phyloP scores from a whole-genome alignment of 2,888 invertebrate genomes.

The Belgica antarctica region DNA sequence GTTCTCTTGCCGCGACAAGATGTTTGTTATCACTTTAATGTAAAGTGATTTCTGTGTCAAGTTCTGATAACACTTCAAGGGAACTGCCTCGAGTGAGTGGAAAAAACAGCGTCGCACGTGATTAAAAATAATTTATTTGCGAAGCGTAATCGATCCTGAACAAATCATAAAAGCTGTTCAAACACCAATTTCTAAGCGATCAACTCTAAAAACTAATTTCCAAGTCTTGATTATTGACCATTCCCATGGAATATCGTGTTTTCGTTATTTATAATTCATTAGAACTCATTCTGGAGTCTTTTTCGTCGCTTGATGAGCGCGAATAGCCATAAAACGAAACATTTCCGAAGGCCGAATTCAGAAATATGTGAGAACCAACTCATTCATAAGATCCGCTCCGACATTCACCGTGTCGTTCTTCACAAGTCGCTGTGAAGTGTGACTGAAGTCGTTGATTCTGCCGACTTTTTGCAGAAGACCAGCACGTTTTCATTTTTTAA shows the following conservation, averaged over 20 bases:
- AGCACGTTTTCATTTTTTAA: slow-evolving; percentile 8
- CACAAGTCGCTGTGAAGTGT: not conserved
- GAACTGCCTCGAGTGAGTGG: not conserved
- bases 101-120: too few relatives aligned
- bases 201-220: too few relatives aligned
- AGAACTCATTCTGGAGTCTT: not conserved
- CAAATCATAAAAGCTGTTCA: not conserved
- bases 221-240: not conserved
- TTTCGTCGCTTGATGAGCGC: not conserved
- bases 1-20: not conserved
- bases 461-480: not conserved
- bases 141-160: not conserved
- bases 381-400: not conserved
- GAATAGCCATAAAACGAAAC: slow-evolving; percentile 3
- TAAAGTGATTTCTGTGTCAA: not conserved
- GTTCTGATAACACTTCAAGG: not conserved
- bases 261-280: slow-evolving; percentile 15
- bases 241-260: not conserved
- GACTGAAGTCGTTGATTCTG: not conserved
- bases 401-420: not conserved
- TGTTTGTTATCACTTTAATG: not conserved
- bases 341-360: not conserved
- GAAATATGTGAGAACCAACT: not conserved
- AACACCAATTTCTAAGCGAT: too few relatives aligned
- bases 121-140: too few relatives aligned